These are phyloP conservation scores for Amyelois transitella DNA, from an alignment of 1,140 invertebrate species.

Conservation along the genomic window DNA sequence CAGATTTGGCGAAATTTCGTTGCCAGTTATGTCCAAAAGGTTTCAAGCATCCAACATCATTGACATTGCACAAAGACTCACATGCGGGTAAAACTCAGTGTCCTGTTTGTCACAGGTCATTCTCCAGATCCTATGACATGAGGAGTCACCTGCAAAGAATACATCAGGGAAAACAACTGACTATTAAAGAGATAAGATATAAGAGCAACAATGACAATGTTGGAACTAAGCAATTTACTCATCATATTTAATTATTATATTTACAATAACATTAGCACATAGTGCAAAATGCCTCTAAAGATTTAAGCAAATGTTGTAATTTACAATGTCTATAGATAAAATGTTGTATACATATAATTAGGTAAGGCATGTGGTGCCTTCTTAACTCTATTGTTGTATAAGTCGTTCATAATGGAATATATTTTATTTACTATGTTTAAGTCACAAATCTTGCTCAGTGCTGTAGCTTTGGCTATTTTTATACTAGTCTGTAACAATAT, in stretches of 20 bases:
- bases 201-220: conserved; percentile 52
- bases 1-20: conserved; percentile 75
- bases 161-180: conserved; percentile 71
- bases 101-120: conserved; percentile 77
- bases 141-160: conserved; percentile 77
- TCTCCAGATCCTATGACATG: conserved; percentile 79
- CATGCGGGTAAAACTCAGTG: conserved; percentile 84
- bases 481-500: conserved; percentile 55
- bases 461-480: conserved; percentile 65
- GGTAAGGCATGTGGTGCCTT: too few species aligned
- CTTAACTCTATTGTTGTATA: too few species aligned
- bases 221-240: conserved; percentile 52
- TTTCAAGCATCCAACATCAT: conserved; percentile 84
- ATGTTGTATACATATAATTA: too few species aligned
- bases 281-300: conserved; percentile 33
- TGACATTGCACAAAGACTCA: conserved; percentile 84
- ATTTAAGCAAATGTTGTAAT: conserved; percentile 11
- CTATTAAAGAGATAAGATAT: conserved; percentile 67
- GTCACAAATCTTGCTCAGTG: conserved; percentile 63
- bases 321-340: conserved; percentile 8
- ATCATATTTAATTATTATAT: conserved; percentile 46
- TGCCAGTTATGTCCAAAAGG: conserved; percentile 83
- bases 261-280: conserved; percentile 18
- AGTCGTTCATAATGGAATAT: conserved; percentile 22
- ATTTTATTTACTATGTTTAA: conserved; percentile 38